These are phyloP conservation scores for Scophthalmus maximus DNA, from an alignment of 2,113 vertebrate species.

Conservation along the genomic window DNA sequence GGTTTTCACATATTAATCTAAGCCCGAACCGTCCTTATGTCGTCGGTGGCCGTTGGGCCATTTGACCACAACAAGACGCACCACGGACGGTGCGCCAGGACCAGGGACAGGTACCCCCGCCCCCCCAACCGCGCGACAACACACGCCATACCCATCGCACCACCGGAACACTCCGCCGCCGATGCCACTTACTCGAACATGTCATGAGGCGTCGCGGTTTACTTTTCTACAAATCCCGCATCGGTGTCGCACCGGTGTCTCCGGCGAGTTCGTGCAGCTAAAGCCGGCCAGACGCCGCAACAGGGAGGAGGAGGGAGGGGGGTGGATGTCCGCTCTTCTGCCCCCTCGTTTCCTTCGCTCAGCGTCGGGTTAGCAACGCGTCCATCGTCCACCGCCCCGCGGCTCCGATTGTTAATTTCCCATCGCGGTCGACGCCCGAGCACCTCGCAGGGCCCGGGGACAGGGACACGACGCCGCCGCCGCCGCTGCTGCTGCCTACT, in stretches of 20 bases:
- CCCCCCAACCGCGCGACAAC: no score
- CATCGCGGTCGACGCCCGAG: slow-evolving; percentile 38
- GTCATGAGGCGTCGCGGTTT: slow-evolving; percentile 73
- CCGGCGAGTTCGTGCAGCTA: slow-evolving; percentile 22
- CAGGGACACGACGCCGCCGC: slow-evolving; percentile 55
- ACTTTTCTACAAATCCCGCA: background rate
- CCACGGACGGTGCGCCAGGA: no score
- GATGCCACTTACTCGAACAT: slow-evolving; percentile 85
- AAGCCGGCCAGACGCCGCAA: slow-evolving; percentile 41
- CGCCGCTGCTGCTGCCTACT: slow-evolving; percentile 37
- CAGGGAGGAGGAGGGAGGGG: background rate
- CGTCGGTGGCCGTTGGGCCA: no score
- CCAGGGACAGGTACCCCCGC: no score
- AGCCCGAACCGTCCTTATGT: no score
- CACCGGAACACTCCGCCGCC: background rate
- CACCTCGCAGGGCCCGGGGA: slow-evolving; percentile 40
- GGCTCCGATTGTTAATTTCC: slow-evolving; percentile 32
- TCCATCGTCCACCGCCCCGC: slow-evolving; percentile 40
- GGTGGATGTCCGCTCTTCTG: slow-evolving; percentile 25
- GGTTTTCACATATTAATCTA: no score
- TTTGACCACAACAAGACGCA: no score
- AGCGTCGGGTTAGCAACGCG: slow-evolving; percentile 12
- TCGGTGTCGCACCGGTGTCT: slow-evolving; percentile 52
- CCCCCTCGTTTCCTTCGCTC: slow-evolving; percentile 39
- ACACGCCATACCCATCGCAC: background rate